These are phyloP conservation scores for Heliconius sara DNA, from an alignment of 2,888 invertebrate species.

Conservation along the genomic window DNA sequence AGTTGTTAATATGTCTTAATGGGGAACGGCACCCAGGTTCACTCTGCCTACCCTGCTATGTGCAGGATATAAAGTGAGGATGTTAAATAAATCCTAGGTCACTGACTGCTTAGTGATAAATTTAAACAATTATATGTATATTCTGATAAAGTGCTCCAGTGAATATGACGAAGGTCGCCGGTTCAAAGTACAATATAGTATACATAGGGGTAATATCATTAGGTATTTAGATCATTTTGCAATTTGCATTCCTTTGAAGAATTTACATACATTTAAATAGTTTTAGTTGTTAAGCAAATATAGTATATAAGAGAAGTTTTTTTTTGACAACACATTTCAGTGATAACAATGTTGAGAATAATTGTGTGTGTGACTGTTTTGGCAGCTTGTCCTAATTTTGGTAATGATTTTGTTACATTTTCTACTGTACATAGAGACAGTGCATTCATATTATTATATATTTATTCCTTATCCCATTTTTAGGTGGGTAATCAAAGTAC, in stretches of 20 bases:
- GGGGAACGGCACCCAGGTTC: too few species aligned
- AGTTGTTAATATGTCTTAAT: too few species aligned
- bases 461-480: too few species aligned
- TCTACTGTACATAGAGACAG: too few species aligned
- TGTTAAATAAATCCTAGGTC: not conserved
- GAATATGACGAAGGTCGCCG: not conserved
- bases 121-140: not conserved
- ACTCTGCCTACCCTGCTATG: too few species aligned
- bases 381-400: slow-evolving; percentile 44
- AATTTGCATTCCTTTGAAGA: slow-evolving; percentile 9
- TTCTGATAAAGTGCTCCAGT: not conserved
- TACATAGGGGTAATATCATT: slow-evolving; percentile 49
- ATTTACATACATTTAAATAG: slow-evolving; percentile 41
- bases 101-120: not conserved
- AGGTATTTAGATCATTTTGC: slow-evolving; percentile 50
- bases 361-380: slow-evolving; percentile 35
- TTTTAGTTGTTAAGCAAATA: slow-evolving; percentile 26
- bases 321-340: slow-evolving; percentile 16
- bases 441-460: not conserved
- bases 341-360: slow-evolving; percentile 40
- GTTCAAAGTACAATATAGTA: slow-evolving; percentile 25
- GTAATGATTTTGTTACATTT: slow-evolving; percentile 45
- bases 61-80: not conserved
- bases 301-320: slow-evolving; percentile 45
- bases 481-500: not conserved